A percentile compares a stretch with the other conserved stretches of the same genome.
phyloP scores from a whole-genome alignment of 2,797 vertebrate genomes.

The Clamator glandarius region DNA sequence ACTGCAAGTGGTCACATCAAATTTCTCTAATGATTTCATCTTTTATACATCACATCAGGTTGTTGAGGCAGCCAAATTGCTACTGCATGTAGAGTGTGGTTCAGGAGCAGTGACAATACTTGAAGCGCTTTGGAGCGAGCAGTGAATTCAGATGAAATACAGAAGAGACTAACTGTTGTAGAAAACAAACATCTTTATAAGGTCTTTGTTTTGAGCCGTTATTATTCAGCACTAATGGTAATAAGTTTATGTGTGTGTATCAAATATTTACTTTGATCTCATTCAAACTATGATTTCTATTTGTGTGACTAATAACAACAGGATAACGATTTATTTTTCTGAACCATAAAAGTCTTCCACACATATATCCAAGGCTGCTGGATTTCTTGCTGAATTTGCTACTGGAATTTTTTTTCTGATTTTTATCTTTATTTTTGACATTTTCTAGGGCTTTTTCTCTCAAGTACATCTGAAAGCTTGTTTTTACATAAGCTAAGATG shows the following conservation, averaged over 20 bases:
- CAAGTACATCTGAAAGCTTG: conserved; percentile 1
- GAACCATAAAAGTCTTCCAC: conserved; percentile 46
- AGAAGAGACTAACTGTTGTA: conserved; percentile 40
- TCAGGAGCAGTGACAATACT: conserved; percentile 56
- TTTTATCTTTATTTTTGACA: conserved; percentile 43
- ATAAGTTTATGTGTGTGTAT: conserved; percentile 33
- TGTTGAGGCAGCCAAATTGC: conserved; percentile 62
- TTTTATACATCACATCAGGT: conserved; percentile 46
- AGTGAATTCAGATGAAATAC: conserved; percentile 22
- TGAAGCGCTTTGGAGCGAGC: conserved; percentile 25
- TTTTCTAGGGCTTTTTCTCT: conserved; percentile 48
- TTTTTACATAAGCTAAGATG: conserved; percentile 37
- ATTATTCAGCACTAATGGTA: conserved; percentile 55
- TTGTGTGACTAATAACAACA: conserved; percentile 47
- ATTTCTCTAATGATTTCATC: conserved; percentile 54
- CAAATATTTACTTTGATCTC: conserved; percentile 62
- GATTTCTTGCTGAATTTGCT: conserved; percentile 48
- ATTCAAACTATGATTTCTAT: conserved; percentile 53
- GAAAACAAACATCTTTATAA: conserved; percentile 53
- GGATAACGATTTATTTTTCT: conserved; percentile 47
- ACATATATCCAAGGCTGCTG: conserved; percentile 10
- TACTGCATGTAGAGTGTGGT: conserved; percentile 25
- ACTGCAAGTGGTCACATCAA: conserved; percentile 31
- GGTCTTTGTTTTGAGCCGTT: conserved; percentile 59
- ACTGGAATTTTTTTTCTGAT: conserved; percentile 32